These are phyloP conservation scores for Turnix velox DNA, from an alignment of 2,113 vertebrate genomes.

Conservation along the genomic window DNA sequence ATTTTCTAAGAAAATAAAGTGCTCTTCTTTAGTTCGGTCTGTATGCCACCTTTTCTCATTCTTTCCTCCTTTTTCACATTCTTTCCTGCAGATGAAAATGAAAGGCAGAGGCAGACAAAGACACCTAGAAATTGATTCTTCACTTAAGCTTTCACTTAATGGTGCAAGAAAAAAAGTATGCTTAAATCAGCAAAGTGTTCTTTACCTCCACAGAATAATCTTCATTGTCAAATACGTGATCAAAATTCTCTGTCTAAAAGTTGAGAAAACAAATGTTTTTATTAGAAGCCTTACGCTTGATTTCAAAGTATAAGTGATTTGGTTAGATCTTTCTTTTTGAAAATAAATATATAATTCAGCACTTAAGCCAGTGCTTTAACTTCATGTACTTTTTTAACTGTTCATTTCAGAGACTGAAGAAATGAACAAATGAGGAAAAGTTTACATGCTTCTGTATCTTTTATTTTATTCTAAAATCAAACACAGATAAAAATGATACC, in stretches of 20 bases:
- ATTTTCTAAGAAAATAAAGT: conserved; percentile 33
- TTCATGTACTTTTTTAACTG: background rate
- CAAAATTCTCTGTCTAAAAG: conserved; percentile 26
- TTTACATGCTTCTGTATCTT: background rate
- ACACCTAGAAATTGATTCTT: background rate
- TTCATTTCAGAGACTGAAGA: background rate
- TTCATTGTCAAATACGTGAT: conserved; percentile 21
- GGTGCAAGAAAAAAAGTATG: background rate
- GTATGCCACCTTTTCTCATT: background rate
- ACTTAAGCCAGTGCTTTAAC: background rate
- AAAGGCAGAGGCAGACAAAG: conserved; percentile 10
- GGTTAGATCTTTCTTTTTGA: background rate
- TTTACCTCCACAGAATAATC: background rate
- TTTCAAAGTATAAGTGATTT: conserved; percentile 24
- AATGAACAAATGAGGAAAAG: background rate
- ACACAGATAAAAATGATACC: background rate
- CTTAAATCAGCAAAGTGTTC: conserved; percentile 16
- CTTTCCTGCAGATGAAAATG: conserved; percentile 32
- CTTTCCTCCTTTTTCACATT: background rate
- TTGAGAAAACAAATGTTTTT: background rate
- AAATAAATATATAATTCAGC: background rate
- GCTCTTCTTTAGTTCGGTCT: conserved; percentile 2
- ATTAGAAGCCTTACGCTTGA: background rate
- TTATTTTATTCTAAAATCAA: background rate
- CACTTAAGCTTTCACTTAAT: conserved; percentile 28